Base-by-base conservation (phyloP, 2,888 invertebrate species). In the Parasteatoda lunata region DNA sequence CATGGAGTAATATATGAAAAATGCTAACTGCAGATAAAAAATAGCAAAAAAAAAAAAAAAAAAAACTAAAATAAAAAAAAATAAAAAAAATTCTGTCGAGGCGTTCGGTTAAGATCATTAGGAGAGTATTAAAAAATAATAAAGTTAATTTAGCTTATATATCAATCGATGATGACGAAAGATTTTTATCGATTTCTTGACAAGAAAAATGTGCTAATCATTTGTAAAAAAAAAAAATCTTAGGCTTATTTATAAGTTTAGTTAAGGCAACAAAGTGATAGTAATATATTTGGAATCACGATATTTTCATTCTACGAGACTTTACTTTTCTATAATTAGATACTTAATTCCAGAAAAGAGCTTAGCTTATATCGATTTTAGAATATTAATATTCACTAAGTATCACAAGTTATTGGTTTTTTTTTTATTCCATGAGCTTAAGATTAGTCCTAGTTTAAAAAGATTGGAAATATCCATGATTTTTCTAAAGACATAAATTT, bases 101-200 rank as follows among this genome's bases (percentile, higher is more conserved):
- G 71, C 75, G 54, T 69, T 75, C 65, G 49, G 77, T 64, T 59
- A 45, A 68, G 68, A 86, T 86, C 85, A 81, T 86, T 86, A 86
- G 85, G 69, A 77, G 76, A 65, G 66, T 79, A 86, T 86, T 86
- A 86, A 86, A 85, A 86, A 86, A 86, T 86, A 80, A 86, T 86
- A 80, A 86, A 76, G 85, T 77, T 86, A 86, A 86, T 86, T 86
- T 86, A 86, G 85, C 80, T 86, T 81, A 86, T 86, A 86, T 86
- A 80, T 81, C 80, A 86, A 86, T 86, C 80, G 80, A 86, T 86
- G 75, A 86, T 86, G 77, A 70, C 72, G 76, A 52, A 59, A 86
- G 75, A 80, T 79, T 86, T 80, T 72, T 71, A 86, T 80, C 80
- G 85, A 86, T 86, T 81, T 76, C 51, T 76, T 51, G 71, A 77